Evolutionary conservation across 2,888 invertebrate genomes (phyloP), one percentile per base, ranked within the genome.

Genomic region (Eristalis tenax): DNA sequence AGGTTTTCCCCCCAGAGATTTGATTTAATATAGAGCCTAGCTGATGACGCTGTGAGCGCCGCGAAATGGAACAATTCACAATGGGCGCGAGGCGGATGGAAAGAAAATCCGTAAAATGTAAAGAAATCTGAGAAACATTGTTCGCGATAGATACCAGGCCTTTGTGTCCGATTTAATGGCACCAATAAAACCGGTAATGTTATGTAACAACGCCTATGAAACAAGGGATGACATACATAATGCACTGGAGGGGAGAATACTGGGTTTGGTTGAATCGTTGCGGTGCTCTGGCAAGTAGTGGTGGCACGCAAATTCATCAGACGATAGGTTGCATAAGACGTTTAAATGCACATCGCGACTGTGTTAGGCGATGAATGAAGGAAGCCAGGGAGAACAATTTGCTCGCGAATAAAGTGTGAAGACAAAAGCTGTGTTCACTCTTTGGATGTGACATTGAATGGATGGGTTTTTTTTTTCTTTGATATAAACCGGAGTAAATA

Each of bases 181-280:
- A 74, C 77, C 81, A 85, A 81, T 77, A 38, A 82, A 77, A 82
- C 77, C 56, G 73, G 76, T 68, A 57, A 23, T 56, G 74, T 85
- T 85, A 77, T 77, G 82, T 71, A 85, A 85, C 59, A 59, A 57
- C 66, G 64, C 22, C 77, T 23, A 38, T 32, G 73, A 69, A 82
- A 84, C 82, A 82, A 77, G 65, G 73, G 57, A 78, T 28, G 50
- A 50, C 50, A 50, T 50, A 50, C 50, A 50, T 50, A 8, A 8
- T 5, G 50, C 18, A 18, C 50, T 8, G 5, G 18, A 18, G 18
- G 18, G 50, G 50, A 8, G 50, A 18, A 18, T 18, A 50, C 8
- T 18, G 50, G 50, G 18, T 50, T 50, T 50, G 50, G 50, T 50
- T 50, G 18, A 18, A 18, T 5, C 18, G 50, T n/a, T 50, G 50